Evolutionary conservation across 1,140 invertebrate genomes (phyloP).

Genomic region (Adoxophyes honmai): DNA sequence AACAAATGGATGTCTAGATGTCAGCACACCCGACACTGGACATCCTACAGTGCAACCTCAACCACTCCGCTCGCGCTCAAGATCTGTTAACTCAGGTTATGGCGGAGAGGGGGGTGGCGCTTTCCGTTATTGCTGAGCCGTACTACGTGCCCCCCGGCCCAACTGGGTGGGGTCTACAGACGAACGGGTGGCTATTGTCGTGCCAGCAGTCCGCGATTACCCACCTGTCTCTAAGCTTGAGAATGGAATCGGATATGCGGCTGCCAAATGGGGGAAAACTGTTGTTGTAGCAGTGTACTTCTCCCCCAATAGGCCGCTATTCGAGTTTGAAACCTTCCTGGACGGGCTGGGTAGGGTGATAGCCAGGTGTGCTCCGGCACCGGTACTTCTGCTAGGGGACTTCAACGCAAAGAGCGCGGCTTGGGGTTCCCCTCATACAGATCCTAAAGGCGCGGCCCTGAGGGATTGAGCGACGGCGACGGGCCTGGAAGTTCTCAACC

Average conservation of each 20-base stretch:
- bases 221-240: background rate
- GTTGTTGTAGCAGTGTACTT: constrained; percentile 20
- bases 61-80: constrained; percentile 26
- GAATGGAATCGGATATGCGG: background rate
- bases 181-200: background rate
- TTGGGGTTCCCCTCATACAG: constrained; percentile 18
- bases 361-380: background rate
- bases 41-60: constrained; percentile 17
- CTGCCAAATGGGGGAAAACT: background rate
- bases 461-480: constrained; percentile 12
- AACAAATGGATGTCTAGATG: background rate
- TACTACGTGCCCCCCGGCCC: too few relatives aligned
- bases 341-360: background rate
- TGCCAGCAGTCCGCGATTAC: too few relatives aligned
- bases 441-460: background rate
- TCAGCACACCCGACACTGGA: background rate
- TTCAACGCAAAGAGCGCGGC: constrained; percentile 24
- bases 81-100: constrained; percentile 24
- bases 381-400: constrained; percentile 19
- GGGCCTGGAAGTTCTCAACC: constrained; percentile 1
- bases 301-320: constrained; percentile 19
- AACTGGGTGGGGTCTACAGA: constrained; percentile 7
- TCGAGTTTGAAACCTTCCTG: constrained; percentile 21
- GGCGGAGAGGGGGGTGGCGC: constrained; percentile 16
- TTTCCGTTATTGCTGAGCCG: constrained; percentile 16